These are phyloP conservation scores for Sialis fuliginosa DNA, from an alignment of 2,888 invertebrate species.

Conservation along the genomic window DNA sequence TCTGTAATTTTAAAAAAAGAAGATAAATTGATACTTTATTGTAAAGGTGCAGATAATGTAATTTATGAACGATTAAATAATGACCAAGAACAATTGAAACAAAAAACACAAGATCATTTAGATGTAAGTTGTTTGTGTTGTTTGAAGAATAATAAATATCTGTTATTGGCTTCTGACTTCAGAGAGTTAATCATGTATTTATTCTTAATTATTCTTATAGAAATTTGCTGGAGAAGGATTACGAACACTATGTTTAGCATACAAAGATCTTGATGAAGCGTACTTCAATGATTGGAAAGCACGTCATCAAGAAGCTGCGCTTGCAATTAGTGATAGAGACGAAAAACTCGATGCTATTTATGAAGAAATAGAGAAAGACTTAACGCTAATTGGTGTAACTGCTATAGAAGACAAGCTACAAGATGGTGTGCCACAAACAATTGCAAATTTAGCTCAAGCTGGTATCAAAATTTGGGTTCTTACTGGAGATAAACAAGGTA, in stretches of 20 bases:
- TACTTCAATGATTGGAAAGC: conserved; percentile 81
- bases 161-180: conserved; percentile 6
- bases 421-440: conserved; percentile 92
- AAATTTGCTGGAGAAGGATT: conserved; percentile 95
- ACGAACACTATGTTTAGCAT: conserved; percentile 85
- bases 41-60: conserved; percentile 97
- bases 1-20: conserved; percentile 81
- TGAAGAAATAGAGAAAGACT: conserved; percentile 92
- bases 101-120: conserved; percentile 80
- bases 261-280: conserved; percentile 69
- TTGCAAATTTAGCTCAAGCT: conserved; percentile 84
- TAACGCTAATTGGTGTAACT: conserved; percentile 81
- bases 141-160: conserved; percentile 3
- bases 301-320: conserved; percentile 69
- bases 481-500: conserved; percentile 98
- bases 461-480: conserved; percentile 99
- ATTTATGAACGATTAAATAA: conserved; percentile 82
- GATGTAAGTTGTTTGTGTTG: conserved; percentile 46
- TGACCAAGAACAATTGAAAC: conserved; percentile 58
- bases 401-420: conserved; percentile 99
- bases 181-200: background rate
- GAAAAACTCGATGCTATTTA: conserved; percentile 83
- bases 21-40: conserved; percentile 72
- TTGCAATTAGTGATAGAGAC: conserved; percentile 72
- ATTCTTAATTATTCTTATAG: conserved; percentile 26